Evolutionary conservation across 2,888 invertebrate species (phyloP), one percentile per base, ranked within the genome.

Genomic region (Thelaira solivaga): DNA sequence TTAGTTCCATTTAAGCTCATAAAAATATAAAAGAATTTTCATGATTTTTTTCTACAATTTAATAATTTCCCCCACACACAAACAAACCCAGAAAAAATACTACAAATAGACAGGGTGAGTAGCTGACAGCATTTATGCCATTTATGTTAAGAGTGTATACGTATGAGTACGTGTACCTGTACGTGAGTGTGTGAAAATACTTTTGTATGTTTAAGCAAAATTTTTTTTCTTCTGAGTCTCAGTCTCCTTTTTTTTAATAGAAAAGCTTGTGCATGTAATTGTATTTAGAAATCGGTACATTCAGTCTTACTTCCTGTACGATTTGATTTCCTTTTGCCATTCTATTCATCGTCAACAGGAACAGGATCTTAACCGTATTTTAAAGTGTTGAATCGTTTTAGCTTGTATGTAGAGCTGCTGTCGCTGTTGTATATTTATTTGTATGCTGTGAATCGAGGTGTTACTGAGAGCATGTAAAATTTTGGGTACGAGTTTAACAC

Each of bases 1-100:
- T 75, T 64, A 68, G 80, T 82, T 82, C 80, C 81, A 83, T 82
- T 83, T 83, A 81, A 77, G 80, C 81, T 83, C 82, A 83, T 83
- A 83, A 83, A 83, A 83, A 78, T 81, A 84, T 83, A 81, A 82
- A 82, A 78, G 80, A 80, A 81, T 74, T 74, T 81, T 75, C 81
- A 82, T 82, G 79, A 82, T 82, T 82, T 81, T 73, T 75, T 80
- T 80, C 80, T 82, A 45, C 69, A 78, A 78, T 78, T 78, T 78
- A 74, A 74, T 69, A 78, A 53, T 39, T 61, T 55, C 24, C 24
- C 34, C n/a, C 3, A 16, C n/a, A n/a, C 24, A 20, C 2, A 34
- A 10, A n/a, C 6, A 26, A 5, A 20, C 26, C 47, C 22, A 53
- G 8, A 24, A n/a, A n/a, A n/a, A n/a, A n/a, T n/a, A n/a, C n/a